phyloP scores from a whole-genome alignment of 2,888 invertebrate genomes.

The Exocentrus adspersus region DNA sequence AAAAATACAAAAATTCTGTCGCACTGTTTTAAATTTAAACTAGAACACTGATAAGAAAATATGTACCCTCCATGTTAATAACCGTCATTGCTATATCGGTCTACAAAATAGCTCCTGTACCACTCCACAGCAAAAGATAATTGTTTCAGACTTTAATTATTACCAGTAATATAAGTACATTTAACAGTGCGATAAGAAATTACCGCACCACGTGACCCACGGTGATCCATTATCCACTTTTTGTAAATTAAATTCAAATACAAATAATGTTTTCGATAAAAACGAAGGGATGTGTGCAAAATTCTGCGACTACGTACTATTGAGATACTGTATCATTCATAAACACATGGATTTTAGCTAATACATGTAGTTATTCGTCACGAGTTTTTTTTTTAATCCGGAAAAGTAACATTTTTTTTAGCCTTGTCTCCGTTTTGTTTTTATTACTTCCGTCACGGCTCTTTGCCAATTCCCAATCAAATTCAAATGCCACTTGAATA shows the following conservation, averaged over 20 bases:
- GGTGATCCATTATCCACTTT: slow-evolving; percentile 12
- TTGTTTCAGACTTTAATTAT: slow-evolving; percentile 4
- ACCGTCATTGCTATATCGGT: neutral
- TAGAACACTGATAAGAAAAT: too few species aligned
- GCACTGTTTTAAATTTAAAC: too few species aligned
- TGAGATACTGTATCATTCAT: neutral
- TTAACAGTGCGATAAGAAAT: slow-evolving; percentile 24
- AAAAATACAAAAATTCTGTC: too few species aligned
- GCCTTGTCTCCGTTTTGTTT: too few species aligned
- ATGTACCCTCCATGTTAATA: slow-evolving; percentile 14
- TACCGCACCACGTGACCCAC: slow-evolving; percentile 11
- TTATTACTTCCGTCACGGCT: too few species aligned
- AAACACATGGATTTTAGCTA: neutral
- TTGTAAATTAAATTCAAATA: neutral
- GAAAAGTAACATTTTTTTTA: too few species aligned
- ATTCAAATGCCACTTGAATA: too few species aligned
- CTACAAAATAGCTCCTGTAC: neutral
- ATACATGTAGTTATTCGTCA: neutral
- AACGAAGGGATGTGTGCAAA: slow-evolving; percentile 34
- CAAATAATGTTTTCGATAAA: slow-evolving; percentile 33
- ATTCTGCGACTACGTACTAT: slow-evolving; percentile 3
- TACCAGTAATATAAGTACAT: neutral
- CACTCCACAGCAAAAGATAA: neutral
- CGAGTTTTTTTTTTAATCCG: neutral
- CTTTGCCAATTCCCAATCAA: too few species aligned